Evolutionary conservation across 37 sponge, comb jelly and placozoan genomes (phyloP), one percentile per base, ranked within the genome.

Genomic region (Chondrilla cf. caribensis): DNA sequence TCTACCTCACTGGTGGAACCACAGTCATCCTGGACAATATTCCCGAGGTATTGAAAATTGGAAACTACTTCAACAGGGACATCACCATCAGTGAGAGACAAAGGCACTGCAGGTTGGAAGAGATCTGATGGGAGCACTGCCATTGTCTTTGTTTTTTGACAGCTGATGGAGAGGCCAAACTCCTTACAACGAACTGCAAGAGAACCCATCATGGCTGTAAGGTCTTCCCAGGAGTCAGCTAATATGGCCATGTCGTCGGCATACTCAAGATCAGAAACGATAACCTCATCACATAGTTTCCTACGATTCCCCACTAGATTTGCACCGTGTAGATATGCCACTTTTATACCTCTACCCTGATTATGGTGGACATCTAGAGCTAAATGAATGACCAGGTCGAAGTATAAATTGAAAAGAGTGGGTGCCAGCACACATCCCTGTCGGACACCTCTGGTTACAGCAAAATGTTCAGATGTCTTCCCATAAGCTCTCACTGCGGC

Each of bases 381-480:
- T 37, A 68, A 35, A 37, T 68, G 70, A 11, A 68, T 68, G 8
- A 68, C 70, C 33, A 28, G 36, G 33, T 68, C 70, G 33, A 68
- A 68, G 70, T 68, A 68, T 37, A 68, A 35, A 37, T 68, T 68
- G 70, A 68, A 68, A 31, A 68, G 7, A 3, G 70, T 68, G 33
- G 70, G 70, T 68, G 70, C 70, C 70, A 68, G 7, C 28, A 68
- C 70, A 68, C 70, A 68, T 68, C 70, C 70, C 33, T 68, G 70
- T 7, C 70, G 26, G 36, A 68, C 70, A 68, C 70, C 70, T 68
- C 36, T 9, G 26, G 70, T 18, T 3, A 68, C 70, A 31, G 3
- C 70, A 68, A 11, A 68, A 3, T 68, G 36, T 37, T 68, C 70
- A 68, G 70, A 68, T 11, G 33, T 37, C 7, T 68, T 68, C 37